These are phyloP conservation scores for Belgica antarctica DNA, from an alignment of 2,888 invertebrate species.

Conservation along the genomic window DNA sequence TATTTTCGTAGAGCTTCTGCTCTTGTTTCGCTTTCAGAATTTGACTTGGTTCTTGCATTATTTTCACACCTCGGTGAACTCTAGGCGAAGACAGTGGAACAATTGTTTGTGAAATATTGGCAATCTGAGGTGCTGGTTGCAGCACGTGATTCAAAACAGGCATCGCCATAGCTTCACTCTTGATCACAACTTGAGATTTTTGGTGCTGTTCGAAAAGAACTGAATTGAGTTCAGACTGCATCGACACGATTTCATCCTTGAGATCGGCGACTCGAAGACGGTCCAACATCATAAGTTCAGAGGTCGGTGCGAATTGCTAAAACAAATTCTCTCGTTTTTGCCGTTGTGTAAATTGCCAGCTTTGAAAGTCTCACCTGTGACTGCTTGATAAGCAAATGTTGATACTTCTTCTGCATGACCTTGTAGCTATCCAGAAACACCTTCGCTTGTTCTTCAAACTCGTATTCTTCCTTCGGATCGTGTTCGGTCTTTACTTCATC, in stretches of 20 bases:
- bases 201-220: slow-evolving; percentile 31
- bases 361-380: slow-evolving; percentile 64
- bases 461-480: slow-evolving; percentile 65
- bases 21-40: slow-evolving; percentile 42
- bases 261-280: slow-evolving; percentile 72
- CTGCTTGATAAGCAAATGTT: slow-evolving; percentile 69
- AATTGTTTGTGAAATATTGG: background rate
- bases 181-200: slow-evolving; percentile 10
- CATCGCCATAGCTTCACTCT: background rate
- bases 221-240: slow-evolving; percentile 57
- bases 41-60: slow-evolving; percentile 42
- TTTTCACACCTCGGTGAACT: background rate
- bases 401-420: slow-evolving; percentile 70
- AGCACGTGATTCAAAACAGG: background rate
- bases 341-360: background rate
- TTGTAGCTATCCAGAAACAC: slow-evolving; percentile 69
- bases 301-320: slow-evolving; percentile 69
- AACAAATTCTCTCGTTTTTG: slow-evolving; percentile 46
- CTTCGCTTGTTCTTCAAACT: slow-evolving; percentile 66
- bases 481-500: slow-evolving; percentile 58
- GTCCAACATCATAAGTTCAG: slow-evolving; percentile 75
- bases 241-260: slow-evolving; percentile 62
- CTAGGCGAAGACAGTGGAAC: background rate
- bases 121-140: background rate
- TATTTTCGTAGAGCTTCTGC: slow-evolving; percentile 31